Evolutionary conservation across 1,140 invertebrate species (phyloP), one percentile per base, ranked within the genome.

Genomic region (Vanessa atalanta): DNA sequence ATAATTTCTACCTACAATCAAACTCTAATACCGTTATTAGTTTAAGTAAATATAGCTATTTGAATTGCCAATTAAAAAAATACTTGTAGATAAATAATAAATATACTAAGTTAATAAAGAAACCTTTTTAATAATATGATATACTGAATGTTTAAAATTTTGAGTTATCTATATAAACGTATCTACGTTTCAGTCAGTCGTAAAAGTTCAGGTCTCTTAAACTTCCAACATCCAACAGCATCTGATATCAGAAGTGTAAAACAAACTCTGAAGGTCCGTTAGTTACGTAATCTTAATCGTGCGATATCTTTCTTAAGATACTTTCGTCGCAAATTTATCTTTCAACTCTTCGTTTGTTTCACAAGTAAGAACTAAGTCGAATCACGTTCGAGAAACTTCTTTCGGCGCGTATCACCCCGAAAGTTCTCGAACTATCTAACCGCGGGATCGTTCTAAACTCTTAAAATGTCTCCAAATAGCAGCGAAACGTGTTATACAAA

Each of bases 251-350:
- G 66, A 31, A 57, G 53, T 57, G 50, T 74, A 70, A 63, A 70
- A 75, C 53, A 53, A 53, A 37, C 57, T 71, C 63, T 47, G 64
- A 67, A 61, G 53, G 76, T 74, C 72, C 70, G 55, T 67, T 70
- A 61, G 63, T 75, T 77, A 70, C 72, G 72, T 73, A 73, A 77
- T 77, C 72, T 77, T 77, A 77, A 77, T 77, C 76, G 72, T 73
- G 72, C 73, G 76, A 67, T 77, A 77, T 73, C 65, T 55, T 63
- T n/a, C 53, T 57, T 65, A 55, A 69, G 76, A 67, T 73, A 77
- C 68, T 77, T 73, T 77, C 72, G 47, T 72, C 76, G 43, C 63
- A 64, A 73, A 77, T 77, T 76, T 76, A 76, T 76, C 67, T 77
- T 60, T 53, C 53, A 60, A 77, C 67, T 63, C 37, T 16, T 47